Base-by-base conservation (phyloP, 2,797 vertebrate species). In the Cygnus olor region DNA sequence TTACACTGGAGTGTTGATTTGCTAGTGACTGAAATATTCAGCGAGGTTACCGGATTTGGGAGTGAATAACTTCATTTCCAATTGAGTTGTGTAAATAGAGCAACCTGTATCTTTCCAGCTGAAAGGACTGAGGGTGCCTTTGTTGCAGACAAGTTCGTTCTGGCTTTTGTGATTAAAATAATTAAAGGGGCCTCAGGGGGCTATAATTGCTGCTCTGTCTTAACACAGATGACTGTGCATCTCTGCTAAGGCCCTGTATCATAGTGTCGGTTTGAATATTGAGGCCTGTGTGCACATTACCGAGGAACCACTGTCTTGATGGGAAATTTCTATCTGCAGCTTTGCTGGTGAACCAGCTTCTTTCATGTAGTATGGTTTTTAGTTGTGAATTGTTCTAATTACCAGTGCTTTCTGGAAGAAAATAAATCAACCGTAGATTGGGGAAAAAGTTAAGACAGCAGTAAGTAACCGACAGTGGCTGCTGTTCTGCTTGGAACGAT, bases 141-240 rank as follows among this genome's bases (percentile, higher is more conserved):
- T 92, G 74, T 90, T 82, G 40, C 72, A 89, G 60, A 95, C 61
- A 72, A 71, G 87, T 92, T 93, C 82, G 13, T 94, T 94, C 90
- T 89, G 85, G 71, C 40, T 93, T 93, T 94, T 93, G 74, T 93
- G 93, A 94, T 92, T 85, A 93, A 95, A 96, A 90, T 94, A 94
- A 90, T 88, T 87, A 56, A 60, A 32, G 68, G 53, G 64, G 78
- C 90, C 92, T 85, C 64, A 54, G 42, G 76, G 56, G 65, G 71
- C 76, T 74, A 14, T 63, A 78, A 84, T 7, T 88, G 80, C 90
- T 74, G 45, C 81, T 90, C 24, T 92, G 79, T 60, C 45, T 54
- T 28, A 85, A 72, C 72, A 89, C 78, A 65, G 51, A 70, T 87
- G 56, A 38, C 45, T 60, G 0, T 36, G 64, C 66, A 78, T 72